Base-by-base conservation (phyloP, 2,113 vertebrate species). In the Corynorhinus townsendii region DNA sequence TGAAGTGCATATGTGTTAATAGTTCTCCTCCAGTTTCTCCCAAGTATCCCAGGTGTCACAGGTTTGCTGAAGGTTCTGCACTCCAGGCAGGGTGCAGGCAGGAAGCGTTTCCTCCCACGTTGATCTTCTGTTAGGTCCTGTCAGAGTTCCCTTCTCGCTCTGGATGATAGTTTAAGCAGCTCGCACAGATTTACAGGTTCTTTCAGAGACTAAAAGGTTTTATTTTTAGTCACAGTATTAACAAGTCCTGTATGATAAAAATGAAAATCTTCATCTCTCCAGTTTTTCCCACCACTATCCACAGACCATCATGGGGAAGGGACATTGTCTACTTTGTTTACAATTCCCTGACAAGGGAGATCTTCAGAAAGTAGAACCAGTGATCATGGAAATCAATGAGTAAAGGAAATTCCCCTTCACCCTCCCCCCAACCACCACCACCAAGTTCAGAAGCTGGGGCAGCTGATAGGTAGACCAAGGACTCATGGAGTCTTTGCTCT, bases 151-250 rank as follows among this genome's bases (percentile, higher is more conserved):
- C 28, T 86, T 86, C 79, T 79, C 69, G 12, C 35, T 24, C 73
- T 72, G n/a, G 10, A 43, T 73, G 45, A 68, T 11, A 71, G 59
- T 24, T 90, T 76, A 75, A 71, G 43, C 72, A 68, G 38, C 49
- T 35, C 19, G 4, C 66, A 52, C 9, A 66, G 59, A 82, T 82
- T 88, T 92, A 38, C 81, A 76, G 40, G 33, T 83, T 38, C 40
- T 93, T 81, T 87, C 76, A 87, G 76, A 54, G 72, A 72, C 59
- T 81, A 68, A 84, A 84, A 79, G 54, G 22, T 72, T 81, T 94
- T 88, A 2, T 81, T 95, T 86, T 88, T 56, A 59, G 49, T 10
- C 49, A 35, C 52, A 72, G 12, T 75, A 40, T 88, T 90, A 96
- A 89, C 19, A 49, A 93, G 22, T 72, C 75, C 33, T 82, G 1